Evolutionary conservation across 2,888 invertebrate genomes (phyloP), one percentile per base, ranked within the genome.

Genomic region (Eurois occulta): DNA sequence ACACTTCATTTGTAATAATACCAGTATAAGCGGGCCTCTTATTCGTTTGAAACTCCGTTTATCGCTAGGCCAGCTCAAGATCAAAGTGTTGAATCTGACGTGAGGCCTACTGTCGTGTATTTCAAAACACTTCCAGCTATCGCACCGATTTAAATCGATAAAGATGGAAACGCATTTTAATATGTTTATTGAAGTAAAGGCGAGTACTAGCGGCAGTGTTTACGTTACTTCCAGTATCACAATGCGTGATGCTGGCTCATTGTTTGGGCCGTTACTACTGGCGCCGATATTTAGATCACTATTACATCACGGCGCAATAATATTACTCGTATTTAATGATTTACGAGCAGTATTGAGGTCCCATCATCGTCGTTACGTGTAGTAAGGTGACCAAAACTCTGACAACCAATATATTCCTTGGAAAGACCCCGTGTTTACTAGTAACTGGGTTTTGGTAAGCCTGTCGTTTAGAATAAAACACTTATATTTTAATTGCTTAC

Each of bases 141-240:
- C n/a, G 41, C 16, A 58, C 10, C 18, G 6, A 11, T 65, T n/a
- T 4, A 21, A 60, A 43, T 67, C 35, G 28, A 18, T 52, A 52
- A 66, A 60, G 24, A 58, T 28, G 62, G 55, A 32, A 55, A 24
- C 28, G n/a, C 28, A 46, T 64, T n/a, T 72, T 21, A 65, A 46
- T 80, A 62, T 75, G 58, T 58, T 60, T 52, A 60, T 46, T 65
- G 7, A 55, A 83, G 69, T 74, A 71, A 62, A n/a, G 32, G 24
- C 13, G 16, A 32, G 32, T 46, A 60, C 28, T 28, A 65, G 13
- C 4, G n/a, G 66, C 58, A 81, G 78, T 87, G 86, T 84, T 80
- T 73, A 72, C 41, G 69, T 81, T 83, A 86, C 80, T 81, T 89
- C 77, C 67, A 69, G 62, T 75, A 77, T 88, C 84, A 84, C 78